Evolutionary conservation across 2,797 vertebrate species (phyloP).

Genomic region (Scolopax bukidnonensis): DNA sequence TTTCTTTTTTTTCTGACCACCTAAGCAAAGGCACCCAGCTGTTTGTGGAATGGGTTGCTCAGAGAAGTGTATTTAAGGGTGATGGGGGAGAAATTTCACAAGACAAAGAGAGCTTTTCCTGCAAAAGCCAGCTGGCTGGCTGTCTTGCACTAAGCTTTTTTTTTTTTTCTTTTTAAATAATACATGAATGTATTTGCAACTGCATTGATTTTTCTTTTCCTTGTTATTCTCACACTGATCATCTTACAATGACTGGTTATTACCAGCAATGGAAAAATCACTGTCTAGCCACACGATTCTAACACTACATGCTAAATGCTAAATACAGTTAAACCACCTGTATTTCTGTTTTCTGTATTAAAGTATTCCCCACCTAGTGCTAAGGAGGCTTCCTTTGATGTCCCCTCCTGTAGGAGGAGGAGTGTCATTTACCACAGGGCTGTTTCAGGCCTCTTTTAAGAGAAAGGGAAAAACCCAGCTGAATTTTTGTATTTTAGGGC

Average conservation of each 20-base stretch:
- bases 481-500: neutral
- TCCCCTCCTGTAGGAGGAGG: neutral
- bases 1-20: neutral
- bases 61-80: neutral
- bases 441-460: neutral
- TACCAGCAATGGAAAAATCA: neutral
- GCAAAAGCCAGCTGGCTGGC: constrained; percentile 14
- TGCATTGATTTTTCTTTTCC: constrained; percentile 38
- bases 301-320: neutral
- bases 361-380: neutral
- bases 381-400: neutral
- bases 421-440: neutral
- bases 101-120: constrained; percentile 31
- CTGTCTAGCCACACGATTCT: neutral
- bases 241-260: neutral
- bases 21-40: constrained; percentile 26
- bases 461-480: neutral
- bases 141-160: neutral
- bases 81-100: neutral
- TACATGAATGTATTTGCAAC: neutral
- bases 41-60: neutral
- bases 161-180: too few relatives aligned
- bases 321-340: neutral
- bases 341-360: neutral
- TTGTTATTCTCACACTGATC: neutral